These are phyloP conservation scores for Tipula lateralis DNA, from an alignment of 2,888 invertebrate species.

Conservation along the genomic window DNA sequence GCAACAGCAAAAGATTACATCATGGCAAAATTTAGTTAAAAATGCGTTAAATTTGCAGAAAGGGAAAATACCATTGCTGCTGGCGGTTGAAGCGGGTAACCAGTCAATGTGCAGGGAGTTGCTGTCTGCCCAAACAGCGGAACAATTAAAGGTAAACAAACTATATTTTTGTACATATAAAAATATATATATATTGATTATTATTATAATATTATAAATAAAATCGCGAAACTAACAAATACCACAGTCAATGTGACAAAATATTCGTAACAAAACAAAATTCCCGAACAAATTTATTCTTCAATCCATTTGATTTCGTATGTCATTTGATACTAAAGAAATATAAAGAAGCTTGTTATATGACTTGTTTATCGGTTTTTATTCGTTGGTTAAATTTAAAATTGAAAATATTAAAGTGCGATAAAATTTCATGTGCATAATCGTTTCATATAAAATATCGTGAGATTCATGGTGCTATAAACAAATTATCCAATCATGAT, in stretches of 20 bases:
- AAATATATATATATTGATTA: not conserved
- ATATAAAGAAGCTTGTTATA: not conserved
- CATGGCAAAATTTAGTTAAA: constrained; percentile 56
- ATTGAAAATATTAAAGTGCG: no score
- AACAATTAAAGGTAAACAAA: constrained; percentile 70
- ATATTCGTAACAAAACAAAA: not conserved
- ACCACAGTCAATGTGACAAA: not conserved
- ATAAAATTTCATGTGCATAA: no score
- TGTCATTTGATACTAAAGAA: not conserved
- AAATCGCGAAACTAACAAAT: not conserved
- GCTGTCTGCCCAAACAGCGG: constrained; percentile 77
- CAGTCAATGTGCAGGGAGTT: constrained; percentile 93
- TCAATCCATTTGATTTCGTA: not conserved
- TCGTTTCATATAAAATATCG: no score
- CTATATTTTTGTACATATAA: not conserved
- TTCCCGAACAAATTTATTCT: not conserved
- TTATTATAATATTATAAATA: not conserved
- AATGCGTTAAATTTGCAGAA: constrained; percentile 64
- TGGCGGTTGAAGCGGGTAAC: constrained; percentile 93
- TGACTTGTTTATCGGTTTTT: no score
- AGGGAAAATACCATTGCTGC: constrained; percentile 87
- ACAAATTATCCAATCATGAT: no score
- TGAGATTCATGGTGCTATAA: no score
- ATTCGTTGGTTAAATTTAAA: not conserved
- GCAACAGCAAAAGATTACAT: constrained; percentile 38